Conservation (phyloP, 2,888 invertebrate species). For the Zelleria hepariella region DNA sequence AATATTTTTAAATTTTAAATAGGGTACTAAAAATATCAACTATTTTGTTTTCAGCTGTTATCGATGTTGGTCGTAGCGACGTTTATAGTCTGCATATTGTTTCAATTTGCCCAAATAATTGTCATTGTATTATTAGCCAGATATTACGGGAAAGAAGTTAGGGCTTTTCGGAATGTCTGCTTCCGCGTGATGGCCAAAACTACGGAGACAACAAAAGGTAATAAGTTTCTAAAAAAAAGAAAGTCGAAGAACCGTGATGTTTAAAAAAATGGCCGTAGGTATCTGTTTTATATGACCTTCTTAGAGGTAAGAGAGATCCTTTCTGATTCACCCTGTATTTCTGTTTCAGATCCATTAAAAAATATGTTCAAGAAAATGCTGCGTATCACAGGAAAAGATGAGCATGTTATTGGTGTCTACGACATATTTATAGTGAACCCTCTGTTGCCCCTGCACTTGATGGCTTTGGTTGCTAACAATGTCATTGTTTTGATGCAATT, state of each 20-base stretch:
- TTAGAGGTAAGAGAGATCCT: too few species aligned
- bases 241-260: too few species aligned
- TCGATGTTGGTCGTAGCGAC: background rate
- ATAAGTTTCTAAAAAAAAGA: too few species aligned
- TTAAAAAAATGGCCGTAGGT: too few species aligned
- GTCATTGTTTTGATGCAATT: slow-evolving; percentile 28
- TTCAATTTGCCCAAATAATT: background rate
- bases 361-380: slow-evolving; percentile 23
- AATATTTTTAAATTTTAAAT: too few species aligned
- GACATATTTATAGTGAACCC: slow-evolving; percentile 25
- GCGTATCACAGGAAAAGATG: slow-evolving; percentile 19
- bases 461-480: slow-evolving; percentile 29
- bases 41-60: background rate
- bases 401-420: slow-evolving; percentile 26
- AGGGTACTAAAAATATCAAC: background rate
- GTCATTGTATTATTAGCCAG: background rate
- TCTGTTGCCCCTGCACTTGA: slow-evolving; percentile 20
- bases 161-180: background rate
- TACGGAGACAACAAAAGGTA: background rate
- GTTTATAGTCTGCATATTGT: background rate
- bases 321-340: too few species aligned
- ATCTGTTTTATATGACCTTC: too few species aligned
- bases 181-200: background rate
- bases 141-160: background rate
- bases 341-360: slow-evolving; percentile 3